Percentiles rank a stretch among this genome's conserved stretches.
Conservation (phyloP, 2,888 invertebrate species). For the Eremobia ochroleuca region DNA sequence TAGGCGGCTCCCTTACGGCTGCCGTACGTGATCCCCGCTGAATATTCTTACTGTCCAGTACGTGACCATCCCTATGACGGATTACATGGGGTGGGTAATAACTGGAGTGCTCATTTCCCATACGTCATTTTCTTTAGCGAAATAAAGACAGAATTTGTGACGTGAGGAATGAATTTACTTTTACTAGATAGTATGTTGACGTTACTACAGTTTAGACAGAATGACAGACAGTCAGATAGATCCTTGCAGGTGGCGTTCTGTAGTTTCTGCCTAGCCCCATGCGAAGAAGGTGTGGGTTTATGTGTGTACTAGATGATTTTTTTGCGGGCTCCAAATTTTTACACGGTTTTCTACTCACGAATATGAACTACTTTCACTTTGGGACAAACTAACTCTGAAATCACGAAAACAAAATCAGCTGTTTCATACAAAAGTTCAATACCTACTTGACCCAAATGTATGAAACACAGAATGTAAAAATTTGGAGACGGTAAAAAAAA, state of each 20-base stretch:
- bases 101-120: slow-evolving; percentile 9
- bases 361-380: too few species aligned
- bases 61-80: slow-evolving; percentile 55
- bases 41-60: slow-evolving; percentile 54
- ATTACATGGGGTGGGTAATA: slow-evolving; percentile 13
- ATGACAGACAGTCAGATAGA: neutral
- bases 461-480: too few species aligned
- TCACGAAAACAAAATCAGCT: too few species aligned
- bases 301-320: neutral
- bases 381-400: too few species aligned
- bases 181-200: neutral
- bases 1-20: slow-evolving; percentile 51
- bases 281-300: neutral
- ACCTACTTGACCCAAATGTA: too few species aligned
- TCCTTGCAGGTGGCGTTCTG: neutral
- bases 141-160: neutral
- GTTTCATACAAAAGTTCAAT: too few species aligned
- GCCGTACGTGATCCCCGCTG: slow-evolving; percentile 58
- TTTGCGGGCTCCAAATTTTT: too few species aligned
- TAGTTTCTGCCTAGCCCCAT: neutral
- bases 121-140: neutral
- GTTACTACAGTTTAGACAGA: neutral
- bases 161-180: neutral
- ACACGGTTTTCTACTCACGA: too few species aligned
- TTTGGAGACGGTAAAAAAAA: too few species aligned